Conservation (phyloP, 1,140 invertebrate genomes). For the Leguminivora glycinivorella region DNA sequence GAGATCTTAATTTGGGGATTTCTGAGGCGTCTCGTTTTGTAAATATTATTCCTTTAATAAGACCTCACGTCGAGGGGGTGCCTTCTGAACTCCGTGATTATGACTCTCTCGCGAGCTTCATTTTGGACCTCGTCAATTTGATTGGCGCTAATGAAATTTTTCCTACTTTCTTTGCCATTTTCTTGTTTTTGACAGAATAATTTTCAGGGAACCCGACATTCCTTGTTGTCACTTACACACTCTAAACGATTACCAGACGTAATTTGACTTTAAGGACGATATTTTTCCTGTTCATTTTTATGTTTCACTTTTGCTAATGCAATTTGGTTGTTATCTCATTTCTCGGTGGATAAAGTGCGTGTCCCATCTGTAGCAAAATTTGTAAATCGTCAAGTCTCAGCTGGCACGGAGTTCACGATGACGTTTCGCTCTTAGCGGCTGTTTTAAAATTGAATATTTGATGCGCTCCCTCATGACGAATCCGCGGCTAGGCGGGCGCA, state of each 20-base stretch:
- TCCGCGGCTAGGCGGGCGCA: conserved; percentile 62
- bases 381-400: conserved; percentile 75
- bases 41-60: conserved; percentile 80
- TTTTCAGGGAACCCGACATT: conserved; percentile 61
- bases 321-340: conserved; percentile 73
- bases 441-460: conserved; percentile 80
- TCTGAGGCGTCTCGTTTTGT: conserved; percentile 78
- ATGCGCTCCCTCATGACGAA: conserved; percentile 77
- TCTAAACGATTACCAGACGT: conserved; percentile 63
- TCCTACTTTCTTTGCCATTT: conserved; percentile 68
- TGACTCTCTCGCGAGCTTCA: conserved; percentile 75
- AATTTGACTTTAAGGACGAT: conserved; percentile 67
- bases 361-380: conserved; percentile 77
- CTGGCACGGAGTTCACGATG: conserved; percentile 71
- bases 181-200: conserved; percentile 76
- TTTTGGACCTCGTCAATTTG: conserved; percentile 78
- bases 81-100: conserved; percentile 76
- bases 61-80: conserved; percentile 77
- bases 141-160: conserved; percentile 80
- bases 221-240: conserved; percentile 65
- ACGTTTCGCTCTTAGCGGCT: conserved; percentile 78
- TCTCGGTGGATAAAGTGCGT: conserved; percentile 59
- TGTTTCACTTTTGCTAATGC: conserved; percentile 75
- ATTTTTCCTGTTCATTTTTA: conserved; percentile 69
- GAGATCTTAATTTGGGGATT: conserved; percentile 79